Base-by-base conservation (phyloP, 2,888 invertebrate genomes). In the Cataglyphis albicans region DNA sequence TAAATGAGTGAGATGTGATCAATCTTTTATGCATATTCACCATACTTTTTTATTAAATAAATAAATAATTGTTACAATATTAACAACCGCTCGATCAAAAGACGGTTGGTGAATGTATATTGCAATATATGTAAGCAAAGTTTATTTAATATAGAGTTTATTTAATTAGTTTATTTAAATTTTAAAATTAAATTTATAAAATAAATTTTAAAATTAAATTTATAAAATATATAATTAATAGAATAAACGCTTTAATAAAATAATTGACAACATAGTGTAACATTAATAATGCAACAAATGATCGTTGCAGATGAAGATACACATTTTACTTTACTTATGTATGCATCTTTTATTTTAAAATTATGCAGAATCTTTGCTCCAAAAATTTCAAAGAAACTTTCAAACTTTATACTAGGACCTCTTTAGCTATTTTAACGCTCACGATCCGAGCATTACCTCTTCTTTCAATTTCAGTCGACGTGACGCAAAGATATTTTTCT, bases 401-500 rank as follows among this genome's bases (percentile, higher is more conserved):
- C 3, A 18, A 63, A 63, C 18, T 57, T 74, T n/a, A 15, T 74
- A 32, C 55, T 6, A 32, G 38, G n/a, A 61, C 21, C 9, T 59
- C 18, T 25, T 48, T 10, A 5, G 9, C 6, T 44, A 32, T 41
- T 18, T 35, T 48, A 48, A 48, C 7, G 18, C 6, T 48, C 48
- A n/a, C n/a, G 15, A 10, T 59, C 25, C 18, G 41, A n/a, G 41
- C 2, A 57, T 38, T 29, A 29, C 21, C 6, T 70, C 35, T 41
- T 59, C 57, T 59, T 59, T 59, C 41, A 73, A 41, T 59, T 59
- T 73, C n/a, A 41, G 25, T 55, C 15, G 6, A 29, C 57, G 7
- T 10, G 57, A n/a, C 18, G 72, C 25, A 32, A 25, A 48, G 61
- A 32, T 74, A 48, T 61, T 6, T 0, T 15, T 61, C 3, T 44